Evolutionary conservation across 1,140 invertebrate species (phyloP), one percentile per base, ranked within the genome.

Genomic region (Philotrypesis tridentata): DNA sequence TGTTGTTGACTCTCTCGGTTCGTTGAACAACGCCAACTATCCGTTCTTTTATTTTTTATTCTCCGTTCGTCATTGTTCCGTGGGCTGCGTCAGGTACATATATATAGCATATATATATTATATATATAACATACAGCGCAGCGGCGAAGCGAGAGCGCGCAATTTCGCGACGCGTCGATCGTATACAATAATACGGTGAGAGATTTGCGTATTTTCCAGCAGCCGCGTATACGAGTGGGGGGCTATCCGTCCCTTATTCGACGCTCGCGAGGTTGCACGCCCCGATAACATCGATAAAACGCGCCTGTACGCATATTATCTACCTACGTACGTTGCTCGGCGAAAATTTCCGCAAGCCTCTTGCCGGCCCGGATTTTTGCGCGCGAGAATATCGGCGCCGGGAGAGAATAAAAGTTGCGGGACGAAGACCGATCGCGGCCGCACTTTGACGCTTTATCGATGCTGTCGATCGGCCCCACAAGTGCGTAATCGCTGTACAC

Each of bases 121-220:
- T n/a, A n/a, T n/a, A n/a, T n/a, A n/a, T n/a, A n/a, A n/a, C n/a
- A n/a, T n/a, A n/a, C n/a, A n/a, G n/a, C n/a, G n/a, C n/a, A n/a
- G n/a, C 17, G 5, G 21, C 48, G 21, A 55, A 43, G 21, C 21
- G 48, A 33, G 17, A 33, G 17, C 7, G 17, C 7, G 29, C 55
- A 65, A 65, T 63, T 25, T 65, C 31, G 31, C 33, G 31, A 76
- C 17, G 74, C 74, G 40, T 77, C 75, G 33, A 76, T 63, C 23
- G n/a, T n/a, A 40, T 29, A n/a, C 27, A 43, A 3, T 43, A 67
- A 12, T 65, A n/a, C n/a, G n/a, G n/a, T n/a, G n/a, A n/a, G 61
- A 76, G 14, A 43, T 77, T 77, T 27, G 11, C 37, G 37, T 77
- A 77, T 77, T 77, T 68, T 77, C 63, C 37, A 77, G 14, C 37